Evolutionary conservation across 35 echinoderm and acorn worm species (phyloP).

Genomic region (Amphiura filiformis): DNA sequence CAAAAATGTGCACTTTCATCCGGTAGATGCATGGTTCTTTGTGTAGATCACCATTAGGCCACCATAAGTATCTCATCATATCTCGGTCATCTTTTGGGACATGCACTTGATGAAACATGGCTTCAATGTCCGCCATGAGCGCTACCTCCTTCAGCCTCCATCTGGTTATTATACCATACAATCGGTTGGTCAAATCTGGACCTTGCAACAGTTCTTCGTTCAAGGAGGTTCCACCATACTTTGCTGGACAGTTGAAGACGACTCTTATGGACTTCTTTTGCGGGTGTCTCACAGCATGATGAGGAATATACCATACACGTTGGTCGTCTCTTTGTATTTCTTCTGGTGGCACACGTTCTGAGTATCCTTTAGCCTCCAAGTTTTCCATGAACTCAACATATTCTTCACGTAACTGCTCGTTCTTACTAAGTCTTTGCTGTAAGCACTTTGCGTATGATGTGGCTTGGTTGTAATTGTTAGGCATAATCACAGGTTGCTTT

Average conservation of each 20-base stretch:
- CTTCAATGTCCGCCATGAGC: slow-evolving; percentile 39
- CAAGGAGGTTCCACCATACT: slow-evolving; percentile 13
- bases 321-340: background rate
- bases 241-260: slow-evolving; percentile 23
- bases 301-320: slow-evolving; percentile 34
- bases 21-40: no score
- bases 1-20: slow-evolving; percentile 51
- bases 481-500: background rate
- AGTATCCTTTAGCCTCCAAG: slow-evolving; percentile 38
- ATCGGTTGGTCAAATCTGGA: slow-evolving; percentile 12
- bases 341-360: slow-evolving; percentile 16
- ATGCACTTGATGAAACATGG: slow-evolving; percentile 52
- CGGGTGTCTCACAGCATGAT: slow-evolving; percentile 17
- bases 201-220: slow-evolving; percentile 16
- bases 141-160: slow-evolving; percentile 31
- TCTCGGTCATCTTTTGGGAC: slow-evolving; percentile 17
- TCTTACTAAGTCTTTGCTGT: background rate
- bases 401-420: slow-evolving; percentile 16
- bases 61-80: slow-evolving; percentile 26
- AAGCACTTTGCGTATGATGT: background rate
- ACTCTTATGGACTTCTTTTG: slow-evolving; percentile 12
- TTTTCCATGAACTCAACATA: slow-evolving; percentile 34
- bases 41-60: slow-evolving; percentile 34
- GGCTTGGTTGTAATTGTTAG: slow-evolving; percentile 46
- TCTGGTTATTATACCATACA: slow-evolving; percentile 25